Percentiles rank a stretch among this genome's conserved stretches.
phyloP scores from a whole-genome alignment of 1,140 invertebrate species.

The Drosophila arizonae region DNA sequence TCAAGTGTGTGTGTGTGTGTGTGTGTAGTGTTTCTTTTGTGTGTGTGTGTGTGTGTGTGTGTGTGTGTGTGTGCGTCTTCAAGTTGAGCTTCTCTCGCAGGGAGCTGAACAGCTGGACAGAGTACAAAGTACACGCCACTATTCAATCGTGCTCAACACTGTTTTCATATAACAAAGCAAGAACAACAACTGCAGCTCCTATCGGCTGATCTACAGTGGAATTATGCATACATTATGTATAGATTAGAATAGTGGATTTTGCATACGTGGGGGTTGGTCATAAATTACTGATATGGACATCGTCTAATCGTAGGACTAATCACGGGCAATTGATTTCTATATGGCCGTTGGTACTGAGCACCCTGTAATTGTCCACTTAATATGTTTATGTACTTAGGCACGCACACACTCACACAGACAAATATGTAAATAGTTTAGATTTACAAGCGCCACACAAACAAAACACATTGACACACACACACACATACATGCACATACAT shows the following conservation, averaged over 20 bases:
- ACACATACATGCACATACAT: conserved; percentile 17
- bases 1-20: conserved; percentile 4
- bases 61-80: not conserved
- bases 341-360: conserved; percentile 19
- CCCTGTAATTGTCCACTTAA: conserved; percentile 38
- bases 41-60: not conserved
- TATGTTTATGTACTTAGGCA: conserved; percentile 11
- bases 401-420: not conserved
- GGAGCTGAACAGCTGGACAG: conserved; percentile 4
- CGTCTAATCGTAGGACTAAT: conserved; percentile 34
- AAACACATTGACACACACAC: not conserved
- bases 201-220: no score
- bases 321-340: conserved; percentile 42
- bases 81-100: conserved; percentile 59
- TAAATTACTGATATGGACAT: conserved; percentile 35
- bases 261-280: conserved; percentile 17
- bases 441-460: conserved; percentile 13
- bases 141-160: conserved; percentile 8
- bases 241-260: not conserved
- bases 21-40: not conserved
- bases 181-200: not conserved
- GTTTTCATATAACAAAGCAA: not conserved
- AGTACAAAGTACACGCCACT: conserved; percentile 58
- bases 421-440: conserved; percentile 40
- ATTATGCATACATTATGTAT: no score